Conservation (phyloP, 1,140 invertebrate species). For the Solenopsis fugax region DNA sequence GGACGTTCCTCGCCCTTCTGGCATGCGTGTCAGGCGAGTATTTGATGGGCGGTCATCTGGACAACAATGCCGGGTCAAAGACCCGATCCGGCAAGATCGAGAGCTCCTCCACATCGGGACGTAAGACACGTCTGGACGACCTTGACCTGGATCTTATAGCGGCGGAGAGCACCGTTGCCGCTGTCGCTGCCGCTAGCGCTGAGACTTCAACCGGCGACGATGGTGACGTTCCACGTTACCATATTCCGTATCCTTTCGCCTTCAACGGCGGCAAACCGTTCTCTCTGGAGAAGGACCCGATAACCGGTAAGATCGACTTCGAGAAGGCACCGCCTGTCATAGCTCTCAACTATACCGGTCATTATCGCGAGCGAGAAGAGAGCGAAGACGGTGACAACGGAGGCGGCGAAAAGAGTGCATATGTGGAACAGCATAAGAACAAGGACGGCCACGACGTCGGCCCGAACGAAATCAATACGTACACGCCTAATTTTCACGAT, state of each 20-base stretch:
- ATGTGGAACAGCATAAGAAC: slow-evolving; percentile 75
- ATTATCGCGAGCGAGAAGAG: slow-evolving; percentile 83
- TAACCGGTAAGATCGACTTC: slow-evolving; percentile 90
- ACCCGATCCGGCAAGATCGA: slow-evolving; percentile 65
- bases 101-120: slow-evolving; percentile 66
- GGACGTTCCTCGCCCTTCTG: slow-evolving; percentile 42
- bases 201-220: slow-evolving; percentile 21
- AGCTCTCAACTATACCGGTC: slow-evolving; percentile 85
- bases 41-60: slow-evolving; percentile 80
- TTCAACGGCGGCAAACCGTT: slow-evolving; percentile 91
- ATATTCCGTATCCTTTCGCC: slow-evolving; percentile 83
- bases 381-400: slow-evolving; percentile 76
- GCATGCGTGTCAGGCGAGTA: slow-evolving; percentile 60
- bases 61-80: slow-evolving; percentile 72
- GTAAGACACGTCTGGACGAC: slow-evolving; percentile 76
- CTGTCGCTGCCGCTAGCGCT: slow-evolving; percentile 1
- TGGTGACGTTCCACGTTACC: slow-evolving; percentile 76
- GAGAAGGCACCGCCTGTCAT: slow-evolving; percentile 84
- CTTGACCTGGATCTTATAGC: slow-evolving; percentile 80
- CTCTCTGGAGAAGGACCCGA: slow-evolving; percentile 90
- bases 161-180: slow-evolving; percentile 79
- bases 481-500: slow-evolving; percentile 89
- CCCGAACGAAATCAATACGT: slow-evolving; percentile 87
- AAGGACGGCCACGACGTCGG: slow-evolving; percentile 84
- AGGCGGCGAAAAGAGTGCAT: slow-evolving; percentile 21